Evolutionary conservation across 2,888 invertebrate genomes (phyloP), one percentile per base, ranked within the genome.

Genomic region (Diarsia rubi): DNA sequence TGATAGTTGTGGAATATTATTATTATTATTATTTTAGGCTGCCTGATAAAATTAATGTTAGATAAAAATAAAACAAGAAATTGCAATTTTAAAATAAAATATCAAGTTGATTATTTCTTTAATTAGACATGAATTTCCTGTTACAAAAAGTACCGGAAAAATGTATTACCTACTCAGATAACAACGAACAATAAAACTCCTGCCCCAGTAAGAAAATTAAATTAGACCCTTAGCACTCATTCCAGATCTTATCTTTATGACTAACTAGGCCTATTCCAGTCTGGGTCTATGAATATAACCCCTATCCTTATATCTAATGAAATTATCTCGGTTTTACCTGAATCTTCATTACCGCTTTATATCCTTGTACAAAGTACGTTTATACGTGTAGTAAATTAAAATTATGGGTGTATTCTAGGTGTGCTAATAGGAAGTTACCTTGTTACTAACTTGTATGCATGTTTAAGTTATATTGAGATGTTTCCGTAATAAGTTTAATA

Each of bases 321-420:
- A 84, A 73, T 69, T 74, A 86, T 79, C 82, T 79, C 65, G 49
- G 77, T 72, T 77, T 73, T 82, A 84, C 73, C 79, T 78, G 79
- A 71, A 59, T 79, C 54, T 84, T 75, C 71, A 77, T 79, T 81
- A 66, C 67, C 49, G 57, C 27, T 76, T 60, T 75, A 78, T 75
- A 74, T 83, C 27, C 24, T 73, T 62, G 31, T 64, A 63, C 49
- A 49, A 69, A 57, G 63, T 68, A 69, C 45, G 31, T 65, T 27
- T 31, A 59, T 9, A 59, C n/a, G 11, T 54, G 47, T 47, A 19
- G 47, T 69, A 69, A 68, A 57, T 71, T 52, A 66, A 67, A 69
- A 82, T 82, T 68, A 82, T 64, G 47, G 52, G 27, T 49, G 11
- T 68, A 60, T 68, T 70, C 21, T 16, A 24, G 49, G 37, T 8